Evolutionary conservation across 2,113 vertebrate genomes (phyloP).

Genomic region (Ranitomeya variabilis): DNA sequence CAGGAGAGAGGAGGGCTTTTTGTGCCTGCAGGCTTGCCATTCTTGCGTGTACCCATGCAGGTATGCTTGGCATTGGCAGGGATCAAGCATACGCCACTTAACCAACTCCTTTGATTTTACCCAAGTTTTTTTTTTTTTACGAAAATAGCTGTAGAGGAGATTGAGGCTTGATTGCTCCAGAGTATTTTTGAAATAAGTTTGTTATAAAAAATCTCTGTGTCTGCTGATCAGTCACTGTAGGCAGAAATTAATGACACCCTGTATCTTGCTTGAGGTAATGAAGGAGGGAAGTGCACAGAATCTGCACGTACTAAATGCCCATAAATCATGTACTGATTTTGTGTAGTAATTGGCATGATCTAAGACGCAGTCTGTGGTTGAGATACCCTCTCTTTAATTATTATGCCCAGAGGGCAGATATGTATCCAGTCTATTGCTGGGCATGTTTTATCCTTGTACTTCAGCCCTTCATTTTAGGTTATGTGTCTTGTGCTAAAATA

Average conservation of each 20-base stretch:
- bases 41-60: not conserved
- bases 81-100: not conserved
- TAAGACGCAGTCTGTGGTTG: not conserved
- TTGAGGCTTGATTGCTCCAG: not conserved
- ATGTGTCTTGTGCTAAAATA: not conserved
- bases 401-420: conserved; percentile 19
- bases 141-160: not conserved
- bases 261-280: not conserved
- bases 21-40: not conserved
- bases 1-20: not conserved
- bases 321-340: conserved; percentile 46
- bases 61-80: not conserved
- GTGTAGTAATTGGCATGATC: conserved; percentile 40
- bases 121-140: not conserved
- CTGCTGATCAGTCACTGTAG: conserved; percentile 16
- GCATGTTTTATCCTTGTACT: not conserved
- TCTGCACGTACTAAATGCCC: conserved; percentile 17
- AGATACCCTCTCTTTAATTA: not conserved
- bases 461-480: not conserved
- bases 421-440: not conserved
- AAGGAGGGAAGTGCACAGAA: conserved; percentile 34
- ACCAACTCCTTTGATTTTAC: not conserved
- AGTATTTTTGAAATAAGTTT: conserved; percentile 4
- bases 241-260: conserved; percentile 18
- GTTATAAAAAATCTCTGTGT: conserved; percentile 22